Base-by-base conservation (phyloP, 2,797 vertebrate genomes). In the Sebastes matsubarae region DNA sequence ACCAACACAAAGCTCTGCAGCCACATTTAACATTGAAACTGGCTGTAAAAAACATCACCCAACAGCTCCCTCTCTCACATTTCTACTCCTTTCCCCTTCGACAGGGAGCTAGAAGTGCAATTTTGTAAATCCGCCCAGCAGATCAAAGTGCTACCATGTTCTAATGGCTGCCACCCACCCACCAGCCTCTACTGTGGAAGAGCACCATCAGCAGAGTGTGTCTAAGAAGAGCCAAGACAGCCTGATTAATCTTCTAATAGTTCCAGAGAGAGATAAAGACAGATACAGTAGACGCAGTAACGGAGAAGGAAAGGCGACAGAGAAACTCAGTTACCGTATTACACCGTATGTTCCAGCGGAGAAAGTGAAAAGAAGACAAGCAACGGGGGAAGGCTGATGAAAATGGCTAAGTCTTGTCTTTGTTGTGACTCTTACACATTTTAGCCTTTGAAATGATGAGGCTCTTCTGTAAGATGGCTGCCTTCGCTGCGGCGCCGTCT, bases 61-160 rank as follows among this genome's bases (percentile, higher is more conserved):
- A 72, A 75, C 76, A 81, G 32, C 65, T 83, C 54, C 81, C 36
- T 67, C 68, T 22, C 75, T 29, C 77, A 75, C 72, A 79, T 73
- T 82, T 77, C 67, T 61, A 72, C 80, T 86, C 66, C 78, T 72
- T 88, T 71, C 79, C 74, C 72, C 78, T 69, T 84, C 72, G 55
- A 91, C 81, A 84, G 75, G 79, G 75, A 86, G 76, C 90, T 81
- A 68, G 77, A 87, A 90, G 89, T 91, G 86, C 85, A 90, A 88
- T 93, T 94, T 91, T 91, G 93, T 93, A 94, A 94, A 93, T 88
- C 90, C 72, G 52, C 80, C 86, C 86, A 79, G 72, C 52, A 88
- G 93, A 95, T 95, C 93, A 94, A 95, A 95, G 93, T 79, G 76
- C 80, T 85, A 84, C 87, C 87, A 88, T 88, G 85, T 94, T 93